Evolutionary conservation across 2,888 invertebrate genomes (phyloP).

Genomic region (Apodemia duryi): DNA sequence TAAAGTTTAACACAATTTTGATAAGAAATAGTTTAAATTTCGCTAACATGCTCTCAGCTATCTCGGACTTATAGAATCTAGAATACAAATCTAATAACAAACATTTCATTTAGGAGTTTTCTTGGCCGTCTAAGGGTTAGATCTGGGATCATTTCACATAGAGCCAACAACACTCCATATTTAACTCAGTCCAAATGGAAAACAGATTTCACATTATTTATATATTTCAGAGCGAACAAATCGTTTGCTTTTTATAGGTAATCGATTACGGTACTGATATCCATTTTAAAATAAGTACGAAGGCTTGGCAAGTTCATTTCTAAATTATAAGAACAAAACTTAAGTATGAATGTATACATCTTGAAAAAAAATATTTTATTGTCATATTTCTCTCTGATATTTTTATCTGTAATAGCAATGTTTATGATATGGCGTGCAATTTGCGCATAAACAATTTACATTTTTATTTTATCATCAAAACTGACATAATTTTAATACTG

Average conservation of each 20-base stretch:
- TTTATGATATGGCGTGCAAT: neutral
- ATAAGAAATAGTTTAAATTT: neutral
- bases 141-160: too few species aligned
- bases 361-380: neutral
- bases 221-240: too few species aligned
- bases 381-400: neutral
- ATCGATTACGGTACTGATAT: too few species aligned
- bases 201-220: too few species aligned
- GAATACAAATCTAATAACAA: conserved; percentile 13
- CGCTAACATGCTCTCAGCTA: neutral
- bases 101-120: neutral
- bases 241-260: too few species aligned
- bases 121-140: neutral
- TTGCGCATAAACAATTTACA: conserved; percentile 13
- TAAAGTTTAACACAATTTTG: neutral
- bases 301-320: too few species aligned
- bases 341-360: too few species aligned
- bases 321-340: too few species aligned
- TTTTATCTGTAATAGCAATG: conserved; percentile 1
- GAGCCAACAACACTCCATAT: too few species aligned
- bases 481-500: conserved; percentile 18
- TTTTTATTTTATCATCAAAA: conserved; percentile 1
- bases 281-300: too few species aligned
- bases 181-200: too few species aligned
- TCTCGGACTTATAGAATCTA: conserved; percentile 1